Percentiles rank a stretch among this genome's conserved stretches.
Evolutionary conservation across 2,113 vertebrate genomes (phyloP).

Genomic region (Coptodon bakossiorum): DNA sequence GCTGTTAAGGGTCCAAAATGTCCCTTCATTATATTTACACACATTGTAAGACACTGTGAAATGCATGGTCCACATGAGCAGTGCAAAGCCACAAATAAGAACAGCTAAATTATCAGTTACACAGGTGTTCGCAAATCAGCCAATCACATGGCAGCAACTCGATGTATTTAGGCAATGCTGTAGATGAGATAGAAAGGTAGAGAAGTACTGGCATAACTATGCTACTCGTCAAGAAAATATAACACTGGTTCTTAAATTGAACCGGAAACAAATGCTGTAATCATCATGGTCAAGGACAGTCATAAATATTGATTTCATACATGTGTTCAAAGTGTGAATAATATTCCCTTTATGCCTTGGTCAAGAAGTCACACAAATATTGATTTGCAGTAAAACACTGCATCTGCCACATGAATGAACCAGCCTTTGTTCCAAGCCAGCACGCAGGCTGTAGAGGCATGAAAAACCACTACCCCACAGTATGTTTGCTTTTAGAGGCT

Average conservation of each 20-base stretch:
- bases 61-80: not conserved
- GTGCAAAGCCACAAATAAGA: not conserved
- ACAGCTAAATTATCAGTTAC: not conserved
- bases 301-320: not conserved
- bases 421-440: not conserved
- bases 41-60: not conserved
- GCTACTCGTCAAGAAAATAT: not conserved
- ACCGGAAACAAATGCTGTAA: not conserved
- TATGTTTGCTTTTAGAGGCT: slow-evolving; percentile 33
- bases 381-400: not conserved
- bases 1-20: not conserved
- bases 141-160: not conserved
- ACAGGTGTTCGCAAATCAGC: not conserved
- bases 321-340: not conserved
- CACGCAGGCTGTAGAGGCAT: not conserved
- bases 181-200: not conserved
- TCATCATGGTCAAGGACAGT: not conserved
- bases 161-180: fast-evolving
- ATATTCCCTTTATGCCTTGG: not conserved
- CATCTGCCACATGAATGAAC: not conserved
- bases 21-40: not conserved
- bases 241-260: not conserved
- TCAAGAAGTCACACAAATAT: slow-evolving; percentile 5
- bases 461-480: slow-evolving; percentile 1
- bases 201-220: not conserved